phyloP scores from a whole-genome alignment of 2,113 vertebrate species.

The Callipepla californica region DNA sequence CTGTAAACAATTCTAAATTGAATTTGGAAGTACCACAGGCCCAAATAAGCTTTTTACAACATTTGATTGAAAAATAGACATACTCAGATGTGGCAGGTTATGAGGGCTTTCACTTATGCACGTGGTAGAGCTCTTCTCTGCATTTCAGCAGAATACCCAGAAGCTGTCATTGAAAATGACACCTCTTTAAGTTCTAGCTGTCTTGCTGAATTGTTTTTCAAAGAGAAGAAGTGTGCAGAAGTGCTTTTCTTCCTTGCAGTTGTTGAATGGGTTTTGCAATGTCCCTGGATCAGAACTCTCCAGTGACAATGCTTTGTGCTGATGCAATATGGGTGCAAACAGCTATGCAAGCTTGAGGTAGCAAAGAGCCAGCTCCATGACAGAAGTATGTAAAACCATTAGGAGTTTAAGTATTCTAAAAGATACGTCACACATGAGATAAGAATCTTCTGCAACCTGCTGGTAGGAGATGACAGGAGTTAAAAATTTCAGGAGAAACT shows the following conservation, averaged over 20 bases:
- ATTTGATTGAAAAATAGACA: background rate
- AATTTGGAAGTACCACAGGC: background rate
- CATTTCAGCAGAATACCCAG: background rate
- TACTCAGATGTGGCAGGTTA: background rate
- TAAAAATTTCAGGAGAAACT: background rate
- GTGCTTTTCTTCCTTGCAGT: background rate
- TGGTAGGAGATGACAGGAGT: background rate
- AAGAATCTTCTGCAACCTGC: background rate
- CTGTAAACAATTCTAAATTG: background rate
- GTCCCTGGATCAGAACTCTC: background rate
- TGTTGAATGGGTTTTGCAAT: background rate
- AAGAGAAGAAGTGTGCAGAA: background rate
- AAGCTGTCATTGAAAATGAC: background rate
- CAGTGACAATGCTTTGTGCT: background rate
- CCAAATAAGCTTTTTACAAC: background rate
- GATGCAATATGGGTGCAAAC: background rate
- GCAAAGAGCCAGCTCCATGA: background rate
- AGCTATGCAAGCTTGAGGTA: background rate
- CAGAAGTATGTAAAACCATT: background rate
- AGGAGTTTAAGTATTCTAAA: background rate
- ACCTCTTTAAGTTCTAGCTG: background rate
- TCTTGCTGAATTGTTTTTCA: background rate
- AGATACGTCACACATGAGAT: background rate
- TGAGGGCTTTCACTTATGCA: background rate
- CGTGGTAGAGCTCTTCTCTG: background rate